phyloP scores from a whole-genome alignment of 1,140 invertebrate genomes.

The Zaprionus camerounensis region DNA sequence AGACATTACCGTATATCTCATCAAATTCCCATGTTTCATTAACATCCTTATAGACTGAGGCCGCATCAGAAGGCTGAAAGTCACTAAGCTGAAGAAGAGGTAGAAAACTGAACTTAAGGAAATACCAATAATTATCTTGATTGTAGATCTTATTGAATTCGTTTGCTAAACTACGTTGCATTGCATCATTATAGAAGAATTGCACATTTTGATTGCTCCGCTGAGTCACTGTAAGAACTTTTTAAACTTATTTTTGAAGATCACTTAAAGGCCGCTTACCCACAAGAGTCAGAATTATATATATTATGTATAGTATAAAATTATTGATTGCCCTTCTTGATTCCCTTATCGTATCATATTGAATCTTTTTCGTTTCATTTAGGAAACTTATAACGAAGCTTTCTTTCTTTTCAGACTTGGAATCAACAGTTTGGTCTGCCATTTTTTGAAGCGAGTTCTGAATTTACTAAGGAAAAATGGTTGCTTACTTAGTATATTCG shows the following conservation, averaged over 20 bases:
- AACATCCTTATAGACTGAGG: background rate
- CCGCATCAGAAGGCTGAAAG: background rate
- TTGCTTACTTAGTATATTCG: too few species aligned
- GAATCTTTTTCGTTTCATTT: background rate
- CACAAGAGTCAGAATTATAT: background rate
- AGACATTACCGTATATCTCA: background rate
- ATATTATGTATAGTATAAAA: constrained; percentile 8
- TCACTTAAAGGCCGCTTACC: background rate
- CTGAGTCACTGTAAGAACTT: constrained; percentile 5
- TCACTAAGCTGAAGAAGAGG: background rate
- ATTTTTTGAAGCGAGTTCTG: background rate
- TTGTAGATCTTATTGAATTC: background rate
- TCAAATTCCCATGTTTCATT: constrained; percentile 2
- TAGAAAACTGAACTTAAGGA: background rate
- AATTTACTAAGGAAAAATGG: background rate
- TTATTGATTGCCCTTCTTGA: background rate
- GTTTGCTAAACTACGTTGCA: background rate
- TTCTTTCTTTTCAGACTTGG: background rate
- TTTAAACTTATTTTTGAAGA: background rate
- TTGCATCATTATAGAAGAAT: constrained; percentile 9
- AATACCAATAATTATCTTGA: constrained; percentile 9
- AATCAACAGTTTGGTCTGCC: background rate
- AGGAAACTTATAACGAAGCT: background rate
- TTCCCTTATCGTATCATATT: constrained; percentile 7
- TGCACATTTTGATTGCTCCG: background rate